These are phyloP conservation scores for Podarcis muralis DNA, from an alignment of 2,113 vertebrate genomes.

Conservation along the genomic window DNA sequence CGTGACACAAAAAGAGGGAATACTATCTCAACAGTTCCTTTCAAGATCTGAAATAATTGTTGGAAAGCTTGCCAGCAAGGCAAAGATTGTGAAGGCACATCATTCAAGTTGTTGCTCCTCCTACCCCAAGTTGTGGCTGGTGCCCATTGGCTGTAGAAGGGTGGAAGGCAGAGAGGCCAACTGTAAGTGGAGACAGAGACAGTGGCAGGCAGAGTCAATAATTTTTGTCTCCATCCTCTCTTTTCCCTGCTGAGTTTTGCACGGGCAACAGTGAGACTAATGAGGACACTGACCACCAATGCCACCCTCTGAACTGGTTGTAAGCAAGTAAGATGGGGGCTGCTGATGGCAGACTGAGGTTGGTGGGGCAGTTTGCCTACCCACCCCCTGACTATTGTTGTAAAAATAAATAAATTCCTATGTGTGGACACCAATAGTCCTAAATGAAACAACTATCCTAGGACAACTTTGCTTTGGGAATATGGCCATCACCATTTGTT, in stretches of 20 bases:
- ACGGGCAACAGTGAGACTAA: no score
- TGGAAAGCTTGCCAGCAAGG: neutral
- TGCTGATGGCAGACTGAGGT: no score
- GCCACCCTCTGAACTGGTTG: no score
- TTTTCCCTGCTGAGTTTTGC: no score
- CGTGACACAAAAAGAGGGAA: neutral
- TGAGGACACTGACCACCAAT: no score
- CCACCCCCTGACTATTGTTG: no score
- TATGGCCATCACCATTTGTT: neutral
- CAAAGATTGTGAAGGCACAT: neutral
- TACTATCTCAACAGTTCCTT: neutral
- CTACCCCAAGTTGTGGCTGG: neutral
- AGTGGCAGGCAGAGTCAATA: no score
- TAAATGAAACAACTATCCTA: neutral
- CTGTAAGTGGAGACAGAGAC: no score
- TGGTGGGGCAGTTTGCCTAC: no score
- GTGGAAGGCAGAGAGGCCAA: no score
- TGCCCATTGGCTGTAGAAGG: neutral
- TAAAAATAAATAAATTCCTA: neutral
- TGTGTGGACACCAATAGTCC: neutral
- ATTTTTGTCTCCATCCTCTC: no score
- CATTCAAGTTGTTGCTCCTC: neutral
- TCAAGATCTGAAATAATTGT: neutral
- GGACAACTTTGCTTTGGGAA: neutral
- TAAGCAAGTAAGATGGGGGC: no score